These are phyloP conservation scores for Heliornis fulica DNA, from an alignment of 2,113 vertebrate species.

Conservation along the genomic window DNA sequence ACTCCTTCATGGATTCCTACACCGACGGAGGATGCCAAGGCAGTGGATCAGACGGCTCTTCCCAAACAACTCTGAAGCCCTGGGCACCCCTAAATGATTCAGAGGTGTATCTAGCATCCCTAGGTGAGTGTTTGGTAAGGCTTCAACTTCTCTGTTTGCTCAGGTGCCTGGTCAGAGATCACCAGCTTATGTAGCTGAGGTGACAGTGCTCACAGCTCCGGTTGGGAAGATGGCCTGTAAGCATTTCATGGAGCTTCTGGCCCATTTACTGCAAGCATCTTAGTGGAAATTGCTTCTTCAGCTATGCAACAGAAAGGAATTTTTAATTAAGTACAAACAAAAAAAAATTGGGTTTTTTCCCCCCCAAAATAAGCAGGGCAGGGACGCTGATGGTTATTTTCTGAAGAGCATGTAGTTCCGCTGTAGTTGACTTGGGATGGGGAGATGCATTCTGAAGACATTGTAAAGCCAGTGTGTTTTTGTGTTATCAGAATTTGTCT, in stretches of 20 bases:
- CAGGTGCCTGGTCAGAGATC: background rate
- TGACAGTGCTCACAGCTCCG: fast-evolving
- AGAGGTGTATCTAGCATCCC: slow-evolving; percentile 88
- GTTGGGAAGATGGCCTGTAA: too few species aligned
- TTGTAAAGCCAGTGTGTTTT: background rate
- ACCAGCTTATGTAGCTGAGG: background rate
- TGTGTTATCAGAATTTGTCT: background rate
- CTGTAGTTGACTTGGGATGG: background rate
- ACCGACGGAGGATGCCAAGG: background rate
- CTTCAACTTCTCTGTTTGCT: fast-evolving
- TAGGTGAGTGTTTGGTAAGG: slow-evolving; percentile 77
- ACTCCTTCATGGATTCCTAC: slow-evolving; percentile 80
- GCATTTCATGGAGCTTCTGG: background rate
- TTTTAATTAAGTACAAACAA: background rate
- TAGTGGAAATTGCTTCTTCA: background rate
- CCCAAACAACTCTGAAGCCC: slow-evolving; percentile 42
- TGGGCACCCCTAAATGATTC: slow-evolving; percentile 95
- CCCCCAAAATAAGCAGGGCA: background rate
- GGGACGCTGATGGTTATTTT: background rate
- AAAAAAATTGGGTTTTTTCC: background rate
- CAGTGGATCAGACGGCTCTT: background rate
- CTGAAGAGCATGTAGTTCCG: background rate
- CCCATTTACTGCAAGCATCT: background rate
- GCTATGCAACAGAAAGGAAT: background rate
- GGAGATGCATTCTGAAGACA: background rate